These are phyloP conservation scores for Capra hircus DNA, from an alignment of 2,113 vertebrate species.

Conservation along the genomic window DNA sequence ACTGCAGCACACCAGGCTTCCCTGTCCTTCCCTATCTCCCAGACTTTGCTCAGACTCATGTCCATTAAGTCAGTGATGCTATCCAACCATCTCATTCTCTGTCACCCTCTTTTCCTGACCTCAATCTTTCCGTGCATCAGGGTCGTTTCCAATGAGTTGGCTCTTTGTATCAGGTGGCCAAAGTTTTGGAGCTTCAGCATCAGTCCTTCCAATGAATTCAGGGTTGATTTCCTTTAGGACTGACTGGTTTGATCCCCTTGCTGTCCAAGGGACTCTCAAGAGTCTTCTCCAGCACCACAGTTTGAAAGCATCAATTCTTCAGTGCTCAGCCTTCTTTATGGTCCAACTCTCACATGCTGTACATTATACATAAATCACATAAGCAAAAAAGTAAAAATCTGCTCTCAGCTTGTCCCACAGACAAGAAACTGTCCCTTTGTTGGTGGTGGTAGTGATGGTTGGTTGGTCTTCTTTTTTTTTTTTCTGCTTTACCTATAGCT, in stretches of 20 bases:
- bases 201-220: background rate
- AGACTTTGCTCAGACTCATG: background rate
- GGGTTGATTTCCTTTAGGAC: background rate
- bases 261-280: background rate
- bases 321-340: background rate
- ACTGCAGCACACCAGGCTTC: background rate
- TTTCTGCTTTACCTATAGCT: background rate
- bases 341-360: background rate
- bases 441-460: accelerated
- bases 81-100: background rate
- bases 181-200: background rate
- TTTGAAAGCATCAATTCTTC: background rate
- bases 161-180: background rate
- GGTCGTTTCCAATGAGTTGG: background rate
- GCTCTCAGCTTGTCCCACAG: background rate
- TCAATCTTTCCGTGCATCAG: background rate
- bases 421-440: background rate
- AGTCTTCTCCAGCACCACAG: background rate
- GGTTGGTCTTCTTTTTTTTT: background rate
- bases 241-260: background rate
- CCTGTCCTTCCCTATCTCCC: background rate
- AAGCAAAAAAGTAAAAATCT: background rate
- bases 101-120: background rate
- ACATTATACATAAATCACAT: background rate
- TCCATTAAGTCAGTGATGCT: background rate